Conservation (phyloP, 2,113 vertebrate species). For the Fregata magnificens region DNA sequence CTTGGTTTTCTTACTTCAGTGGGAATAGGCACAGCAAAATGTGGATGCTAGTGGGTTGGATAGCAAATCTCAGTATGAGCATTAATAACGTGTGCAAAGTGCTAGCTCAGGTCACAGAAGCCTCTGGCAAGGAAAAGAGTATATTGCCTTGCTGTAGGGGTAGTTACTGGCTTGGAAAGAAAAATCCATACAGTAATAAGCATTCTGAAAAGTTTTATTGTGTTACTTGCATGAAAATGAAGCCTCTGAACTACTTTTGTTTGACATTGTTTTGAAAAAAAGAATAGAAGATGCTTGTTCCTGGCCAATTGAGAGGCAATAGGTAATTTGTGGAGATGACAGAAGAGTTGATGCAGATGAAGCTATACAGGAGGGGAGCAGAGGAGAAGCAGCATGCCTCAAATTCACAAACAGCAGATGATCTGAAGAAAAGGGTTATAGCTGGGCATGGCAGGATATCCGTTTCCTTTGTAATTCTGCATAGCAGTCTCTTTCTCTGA, state of each 20-base stretch:
- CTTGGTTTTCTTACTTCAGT: background rate
- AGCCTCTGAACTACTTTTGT: background rate
- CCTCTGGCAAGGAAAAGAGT: background rate
- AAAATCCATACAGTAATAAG: background rate
- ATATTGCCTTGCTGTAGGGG: background rate
- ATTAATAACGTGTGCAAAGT: background rate
- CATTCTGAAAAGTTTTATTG: background rate
- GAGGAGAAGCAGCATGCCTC: background rate
- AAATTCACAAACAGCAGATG: background rate
- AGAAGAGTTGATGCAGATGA: background rate
- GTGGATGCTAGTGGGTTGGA: background rate
- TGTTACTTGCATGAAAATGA: background rate
- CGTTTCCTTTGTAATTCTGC: background rate
- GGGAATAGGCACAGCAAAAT: background rate
- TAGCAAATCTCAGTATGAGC: background rate
- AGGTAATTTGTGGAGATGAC: background rate
- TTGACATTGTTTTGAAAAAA: background rate
- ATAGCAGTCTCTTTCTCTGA: background rate
- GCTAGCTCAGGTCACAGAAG: background rate
- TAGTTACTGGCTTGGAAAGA: background rate
- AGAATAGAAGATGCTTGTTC: background rate
- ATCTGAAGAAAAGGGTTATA: background rate
- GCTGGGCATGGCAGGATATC: background rate
- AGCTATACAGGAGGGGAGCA: background rate
- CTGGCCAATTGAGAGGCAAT: background rate